A percentile compares a stretch with the other conserved stretches of the same genome.
Conservation (phyloP, 1,140 invertebrate species). For the Drosophila arawakana region DNA sequence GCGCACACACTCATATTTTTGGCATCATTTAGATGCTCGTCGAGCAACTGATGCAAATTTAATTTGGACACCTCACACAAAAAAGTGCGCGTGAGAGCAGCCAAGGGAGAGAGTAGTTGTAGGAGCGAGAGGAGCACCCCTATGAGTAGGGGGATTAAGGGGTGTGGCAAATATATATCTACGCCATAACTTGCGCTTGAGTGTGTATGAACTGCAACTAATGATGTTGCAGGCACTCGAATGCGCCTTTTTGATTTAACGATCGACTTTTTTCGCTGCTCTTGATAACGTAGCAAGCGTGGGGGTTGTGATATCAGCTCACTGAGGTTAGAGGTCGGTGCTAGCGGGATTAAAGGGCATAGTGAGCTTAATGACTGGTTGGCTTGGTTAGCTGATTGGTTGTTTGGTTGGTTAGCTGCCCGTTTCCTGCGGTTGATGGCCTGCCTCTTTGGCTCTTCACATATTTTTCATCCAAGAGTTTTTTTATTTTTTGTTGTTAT, state of each 20-base stretch:
- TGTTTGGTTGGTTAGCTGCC: conserved; percentile 29
- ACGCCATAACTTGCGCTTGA: conserved; percentile 69
- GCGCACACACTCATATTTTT: conserved; percentile 56
- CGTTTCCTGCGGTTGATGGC: conserved; percentile 62
- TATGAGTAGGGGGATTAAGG: not conserved
- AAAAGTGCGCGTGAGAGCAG: conserved; percentile 39
- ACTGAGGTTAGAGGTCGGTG: not conserved
- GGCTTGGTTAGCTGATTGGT: conserved; percentile 53
- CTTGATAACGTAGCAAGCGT: conserved; percentile 31
- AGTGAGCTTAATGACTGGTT: conserved; percentile 64
- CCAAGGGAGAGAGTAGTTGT: not conserved
- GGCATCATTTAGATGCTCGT: conserved; percentile 80
- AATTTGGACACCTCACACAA: conserved; percentile 79
- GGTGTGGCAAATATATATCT: conserved; percentile 33
- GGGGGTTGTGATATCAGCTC: too few relatives aligned
- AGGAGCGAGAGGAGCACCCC: not conserved
- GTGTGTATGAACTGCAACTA: conserved; percentile 80
- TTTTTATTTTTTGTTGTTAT: not conserved
- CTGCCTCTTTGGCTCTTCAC: conserved; percentile 43
- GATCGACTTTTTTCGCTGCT: conserved; percentile 58
- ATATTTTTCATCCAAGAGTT: conserved; percentile 10
- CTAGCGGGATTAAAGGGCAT: conserved; percentile 2
- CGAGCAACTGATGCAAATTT: conserved; percentile 81
- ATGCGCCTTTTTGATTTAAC: conserved; percentile 81
- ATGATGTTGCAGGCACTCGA: conserved; percentile 81